Conservation (phyloP, 2,888 invertebrate genomes). For the Erpobdella octoculata region DNA sequence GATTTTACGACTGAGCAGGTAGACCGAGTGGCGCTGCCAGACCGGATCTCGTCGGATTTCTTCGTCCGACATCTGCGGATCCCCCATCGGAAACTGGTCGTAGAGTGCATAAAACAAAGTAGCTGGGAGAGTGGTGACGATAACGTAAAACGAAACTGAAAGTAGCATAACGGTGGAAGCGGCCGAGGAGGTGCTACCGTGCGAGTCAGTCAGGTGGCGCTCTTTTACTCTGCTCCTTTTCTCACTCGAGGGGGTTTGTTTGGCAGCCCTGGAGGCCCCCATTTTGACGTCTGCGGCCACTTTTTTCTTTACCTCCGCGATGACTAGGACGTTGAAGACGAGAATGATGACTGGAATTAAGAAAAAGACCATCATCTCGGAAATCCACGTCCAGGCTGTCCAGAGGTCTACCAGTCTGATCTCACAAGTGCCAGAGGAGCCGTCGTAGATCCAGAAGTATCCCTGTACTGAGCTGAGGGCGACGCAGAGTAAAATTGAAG, state of each 20-base stretch:
- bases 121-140: constrained; percentile 49
- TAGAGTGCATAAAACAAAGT: constrained; percentile 47
- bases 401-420: constrained; percentile 39
- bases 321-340: constrained; percentile 48
- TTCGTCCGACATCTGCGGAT: constrained; percentile 38
- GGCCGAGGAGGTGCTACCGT: not conserved
- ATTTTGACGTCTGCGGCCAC: not conserved
- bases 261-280: not conserved
- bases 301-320: constrained; percentile 43
- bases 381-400: constrained; percentile 46
- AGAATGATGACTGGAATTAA: constrained; percentile 46
- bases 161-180: constrained; percentile 50
- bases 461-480: constrained; percentile 44
- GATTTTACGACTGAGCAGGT: constrained; percentile 40
- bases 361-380: constrained; percentile 46
- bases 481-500: constrained; percentile 40
- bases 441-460: constrained; percentile 47
- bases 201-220: not conserved
- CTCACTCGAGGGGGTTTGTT: not conserved
- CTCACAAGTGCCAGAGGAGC: constrained; percentile 39
- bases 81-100: constrained; percentile 41
- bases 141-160: constrained; percentile 51
- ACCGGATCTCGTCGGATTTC: constrained; percentile 39
- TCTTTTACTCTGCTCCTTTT: not conserved
- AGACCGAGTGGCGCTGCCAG: constrained; percentile 41